phyloP scores from a whole-genome alignment of 1,140 invertebrate genomes.

The Drosophila eugracilis region DNA sequence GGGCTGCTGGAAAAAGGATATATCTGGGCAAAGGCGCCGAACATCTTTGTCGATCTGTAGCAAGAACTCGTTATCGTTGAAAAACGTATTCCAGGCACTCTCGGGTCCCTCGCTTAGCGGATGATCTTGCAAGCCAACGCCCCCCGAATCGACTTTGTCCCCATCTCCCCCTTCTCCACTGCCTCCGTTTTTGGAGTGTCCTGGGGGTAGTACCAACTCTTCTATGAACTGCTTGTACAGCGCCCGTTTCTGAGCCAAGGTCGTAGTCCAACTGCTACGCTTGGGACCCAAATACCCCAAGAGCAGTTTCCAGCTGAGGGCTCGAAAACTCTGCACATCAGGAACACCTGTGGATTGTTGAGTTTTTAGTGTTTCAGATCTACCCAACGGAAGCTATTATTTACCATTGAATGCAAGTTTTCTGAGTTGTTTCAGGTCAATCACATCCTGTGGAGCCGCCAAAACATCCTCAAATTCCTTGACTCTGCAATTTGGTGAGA shows the following conservation, averaged over 20 bases:
- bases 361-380: not conserved
- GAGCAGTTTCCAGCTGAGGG: no score
- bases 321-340: conserved; percentile 91
- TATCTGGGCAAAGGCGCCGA: conserved; percentile 95
- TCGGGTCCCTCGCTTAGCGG: conserved; percentile 97
- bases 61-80: conserved; percentile 97
- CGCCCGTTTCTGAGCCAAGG: conserved; percentile 88
- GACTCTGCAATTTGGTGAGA: conserved; percentile 86
- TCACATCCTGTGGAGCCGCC: conserved; percentile 87
- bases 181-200: conserved; percentile 87
- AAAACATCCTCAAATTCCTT: conserved; percentile 90
- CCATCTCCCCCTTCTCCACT: conserved; percentile 85
- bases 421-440: conserved; percentile 88
- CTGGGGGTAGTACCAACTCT: conserved; percentile 93
- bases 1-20: conserved; percentile 97
- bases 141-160: conserved; percentile 43
- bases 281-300: conserved; percentile 91
- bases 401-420: conserved; percentile 92
- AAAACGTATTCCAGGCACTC: conserved; percentile 96
- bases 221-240: conserved; percentile 94
- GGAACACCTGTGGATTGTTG: conserved; percentile 89
- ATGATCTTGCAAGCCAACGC: conserved; percentile 88
- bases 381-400: not conserved
- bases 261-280: conserved; percentile 88
- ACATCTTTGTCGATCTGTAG: conserved; percentile 99